A percentile compares a stretch with the other conserved stretches of the same genome.
phyloP scores from a whole-genome alignment of 2,797 vertebrate genomes.

The Sciaenops ocellatus region DNA sequence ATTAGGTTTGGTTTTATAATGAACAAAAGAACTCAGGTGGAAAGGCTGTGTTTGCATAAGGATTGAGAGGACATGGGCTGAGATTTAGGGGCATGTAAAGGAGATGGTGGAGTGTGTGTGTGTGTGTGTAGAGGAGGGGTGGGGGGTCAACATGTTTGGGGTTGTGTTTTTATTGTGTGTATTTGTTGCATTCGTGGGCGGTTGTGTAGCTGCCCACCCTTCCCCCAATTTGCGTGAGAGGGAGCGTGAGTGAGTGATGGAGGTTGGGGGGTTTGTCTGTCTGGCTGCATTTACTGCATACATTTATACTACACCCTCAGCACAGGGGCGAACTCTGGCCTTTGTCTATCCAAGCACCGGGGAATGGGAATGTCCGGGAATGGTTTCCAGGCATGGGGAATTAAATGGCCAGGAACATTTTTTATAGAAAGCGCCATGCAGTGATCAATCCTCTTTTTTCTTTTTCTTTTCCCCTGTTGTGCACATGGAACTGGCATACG shows the following conservation, averaged over 20 bases:
- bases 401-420: conserved; percentile 64
- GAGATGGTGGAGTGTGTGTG: conserved; percentile 6
- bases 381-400: conserved; percentile 75
- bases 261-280: conserved; percentile 65
- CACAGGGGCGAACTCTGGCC: conserved; percentile 70
- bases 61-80: conserved; percentile 25
- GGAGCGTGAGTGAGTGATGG: conserved; percentile 73
- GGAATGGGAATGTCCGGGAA: conserved; percentile 68
- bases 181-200: conserved; percentile 61
- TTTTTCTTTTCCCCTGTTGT: conserved; percentile 20
- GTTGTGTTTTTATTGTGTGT: conserved; percentile 64
- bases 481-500: conserved; percentile 52
- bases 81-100: conserved; percentile 39
- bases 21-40: conserved; percentile 52
- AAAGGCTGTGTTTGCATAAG: conserved; percentile 36
- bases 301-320: conserved; percentile 72
- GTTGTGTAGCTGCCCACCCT: conserved; percentile 64
- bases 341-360: conserved; percentile 72
- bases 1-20: conserved; percentile 23
- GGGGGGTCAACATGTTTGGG: conserved; percentile 20
- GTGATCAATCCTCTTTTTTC: conserved; percentile 38
- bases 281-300: conserved; percentile 80
- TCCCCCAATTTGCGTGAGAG: conserved; percentile 79
- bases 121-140: background rate
- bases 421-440: conserved; percentile 52